Base-by-base conservation (phyloP, 2,113 vertebrate species). In the Siniperca chuatsi region DNA sequence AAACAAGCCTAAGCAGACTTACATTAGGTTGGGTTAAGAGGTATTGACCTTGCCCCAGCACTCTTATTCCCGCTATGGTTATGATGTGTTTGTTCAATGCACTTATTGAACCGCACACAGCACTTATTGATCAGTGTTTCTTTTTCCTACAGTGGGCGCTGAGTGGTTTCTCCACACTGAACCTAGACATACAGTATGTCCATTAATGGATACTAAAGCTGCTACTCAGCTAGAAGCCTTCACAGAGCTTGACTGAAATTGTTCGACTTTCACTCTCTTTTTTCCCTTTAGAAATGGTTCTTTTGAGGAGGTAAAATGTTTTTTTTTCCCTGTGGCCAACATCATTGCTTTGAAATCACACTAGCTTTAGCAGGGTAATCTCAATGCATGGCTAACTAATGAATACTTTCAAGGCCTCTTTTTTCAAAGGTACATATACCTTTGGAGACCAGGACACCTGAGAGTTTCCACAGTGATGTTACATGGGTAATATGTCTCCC, bases 71-170 rank as follows among this genome's bases (percentile, higher is more conserved):
- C 69, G 75, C 80, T 74, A 62, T 84, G 80, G 85, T 68, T 67
- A 54, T 74, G 83, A 85, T 82, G 79, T 88, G 90, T 90, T 91
- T 92, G 90, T 87, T 91, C 94, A 91, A 93, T 92, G 90, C 76
- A 58, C 77, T 79, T 72, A 93, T 93, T 78, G 92, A 93, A 80
- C 89, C 44, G 4, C 83, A 76, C 78, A 40, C 89, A 76, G 90
- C 76, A 78, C 62, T 62, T 84, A 93, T 91, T 86, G 92, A 94
- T 93, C 89, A 61, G 73, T 72, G 85, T 80, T 93, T 84, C 86
- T 93, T 92, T 92, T 88, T 90, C 76, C 82, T 89, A 7, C 66
- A 86, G 85, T 78, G 77, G 62, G 61, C 18, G 46, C 87, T 91
- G 82, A 90, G 89, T 87, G 82, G 76, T 75, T 69, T 78, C 71